Conservation (phyloP, 2,113 vertebrate species). For the Boulengeromyrus knoepffleri region DNA sequence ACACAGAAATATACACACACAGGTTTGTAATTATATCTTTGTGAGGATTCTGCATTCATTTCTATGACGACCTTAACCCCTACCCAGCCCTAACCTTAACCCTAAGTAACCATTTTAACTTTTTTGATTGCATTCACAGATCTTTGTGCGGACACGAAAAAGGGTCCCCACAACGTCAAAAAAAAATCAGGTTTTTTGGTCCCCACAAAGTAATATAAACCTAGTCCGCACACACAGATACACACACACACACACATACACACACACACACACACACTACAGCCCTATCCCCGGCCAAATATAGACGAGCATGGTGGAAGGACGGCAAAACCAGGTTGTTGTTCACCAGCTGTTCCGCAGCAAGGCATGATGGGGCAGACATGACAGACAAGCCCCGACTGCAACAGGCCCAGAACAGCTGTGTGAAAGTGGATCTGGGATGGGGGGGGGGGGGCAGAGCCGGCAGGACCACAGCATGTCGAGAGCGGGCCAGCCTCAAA, state of each 20-base stretch:
- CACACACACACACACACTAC: neutral
- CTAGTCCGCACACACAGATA: neutral
- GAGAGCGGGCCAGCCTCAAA: neutral
- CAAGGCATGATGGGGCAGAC: neutral
- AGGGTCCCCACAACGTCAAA: too few relatives aligned
- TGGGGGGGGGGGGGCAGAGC: neutral
- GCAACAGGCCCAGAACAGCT: slow-evolving; percentile 6
- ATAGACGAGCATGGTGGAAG: neutral
- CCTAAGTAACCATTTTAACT: too few relatives aligned
- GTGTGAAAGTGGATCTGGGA: slow-evolving; percentile 10
- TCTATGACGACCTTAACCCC: too few relatives aligned
- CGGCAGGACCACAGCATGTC: neutral
- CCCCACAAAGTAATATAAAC: neutral
- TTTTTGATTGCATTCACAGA: too few relatives aligned
- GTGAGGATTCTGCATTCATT: too few relatives aligned
- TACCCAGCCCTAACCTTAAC: too few relatives aligned
- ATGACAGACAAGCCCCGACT: neutral
- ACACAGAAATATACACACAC: neutral
- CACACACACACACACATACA: neutral
- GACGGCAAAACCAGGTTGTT: neutral
- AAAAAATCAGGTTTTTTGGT: neutral
- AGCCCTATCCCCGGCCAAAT: neutral
- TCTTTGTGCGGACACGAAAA: too few relatives aligned
- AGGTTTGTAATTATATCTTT: too few relatives aligned
- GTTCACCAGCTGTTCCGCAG: neutral